Evolutionary conservation across 2,797 vertebrate species (phyloP).

Genomic region (Lutjanus argentimaculatus): DNA sequence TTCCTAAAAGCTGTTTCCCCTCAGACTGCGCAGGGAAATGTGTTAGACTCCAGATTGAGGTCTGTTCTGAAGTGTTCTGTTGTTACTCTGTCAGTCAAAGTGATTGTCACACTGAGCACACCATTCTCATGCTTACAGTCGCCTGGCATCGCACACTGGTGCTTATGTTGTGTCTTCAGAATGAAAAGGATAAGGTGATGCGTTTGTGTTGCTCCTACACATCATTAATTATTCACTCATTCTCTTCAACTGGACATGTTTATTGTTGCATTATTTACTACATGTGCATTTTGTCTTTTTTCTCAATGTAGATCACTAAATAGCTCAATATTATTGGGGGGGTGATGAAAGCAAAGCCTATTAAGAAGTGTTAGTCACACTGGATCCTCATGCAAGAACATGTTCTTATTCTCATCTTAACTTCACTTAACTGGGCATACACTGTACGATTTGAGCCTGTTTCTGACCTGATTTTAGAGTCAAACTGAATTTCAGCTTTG

Average conservation of each 20-base stretch:
- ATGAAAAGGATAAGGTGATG: conserved; percentile 16
- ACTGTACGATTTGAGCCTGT: no score
- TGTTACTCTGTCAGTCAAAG: conserved; percentile 72
- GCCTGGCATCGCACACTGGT: not conserved
- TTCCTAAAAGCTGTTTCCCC: conserved; percentile 67
- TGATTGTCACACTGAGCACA: conserved; percentile 69
- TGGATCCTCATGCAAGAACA: no score
- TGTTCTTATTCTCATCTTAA: no score
- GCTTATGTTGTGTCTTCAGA: conserved; percentile 32
- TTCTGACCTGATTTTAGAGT: no score
- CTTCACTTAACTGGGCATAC: no score
- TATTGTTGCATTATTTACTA: conserved; percentile 27
- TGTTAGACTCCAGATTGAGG: conserved; percentile 64
- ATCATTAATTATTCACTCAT: conserved; percentile 5
- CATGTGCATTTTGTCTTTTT: not conserved
- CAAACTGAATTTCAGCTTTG: no score
- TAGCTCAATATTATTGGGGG: not conserved
- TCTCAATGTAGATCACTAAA: not conserved
- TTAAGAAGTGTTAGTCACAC: not conserved
- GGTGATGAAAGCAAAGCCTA: not conserved
- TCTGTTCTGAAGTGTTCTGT: conserved; percentile 60
- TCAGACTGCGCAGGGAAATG: conserved; percentile 67
- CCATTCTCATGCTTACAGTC: conserved; percentile 29
- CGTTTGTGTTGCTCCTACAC: conserved; percentile 21
- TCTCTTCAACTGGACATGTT: conserved; percentile 11